phyloP scores from a whole-genome alignment of 2,888 invertebrate species.

The Tricholauxania praeusta region DNA sequence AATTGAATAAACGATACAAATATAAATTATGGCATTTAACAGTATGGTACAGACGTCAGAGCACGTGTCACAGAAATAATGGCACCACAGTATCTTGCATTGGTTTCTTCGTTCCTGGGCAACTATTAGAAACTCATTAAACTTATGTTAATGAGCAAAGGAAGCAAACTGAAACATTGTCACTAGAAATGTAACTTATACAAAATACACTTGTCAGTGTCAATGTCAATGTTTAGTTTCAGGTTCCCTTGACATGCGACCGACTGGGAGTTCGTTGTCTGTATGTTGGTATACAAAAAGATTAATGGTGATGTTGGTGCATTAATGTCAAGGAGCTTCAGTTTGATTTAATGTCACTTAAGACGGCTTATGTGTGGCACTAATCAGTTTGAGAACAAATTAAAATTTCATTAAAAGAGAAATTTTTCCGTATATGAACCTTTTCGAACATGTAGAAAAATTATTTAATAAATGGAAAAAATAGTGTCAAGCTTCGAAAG shows the following conservation, averaged over 20 bases:
- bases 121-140: constrained; percentile 65
- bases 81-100: not conserved
- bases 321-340: constrained; percentile 47
- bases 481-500: not conserved
- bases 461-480: no score
- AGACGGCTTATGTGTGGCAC: constrained; percentile 43
- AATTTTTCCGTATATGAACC: no score
- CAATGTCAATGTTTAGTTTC: constrained; percentile 44
- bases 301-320: constrained; percentile 51
- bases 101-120: constrained; percentile 38
- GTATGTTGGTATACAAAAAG: constrained; percentile 32
- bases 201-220: constrained; percentile 59
- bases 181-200: constrained; percentile 16
- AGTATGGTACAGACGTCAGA: constrained; percentile 32
- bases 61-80: constrained; percentile 55
- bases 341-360: constrained; percentile 16
- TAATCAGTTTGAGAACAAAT: constrained; percentile 47
- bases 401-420: constrained; percentile 50
- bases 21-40: no score
- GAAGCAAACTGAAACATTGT: constrained; percentile 10
- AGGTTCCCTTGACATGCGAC: constrained; percentile 18
- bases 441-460: no score
- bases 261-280: constrained; percentile 20
- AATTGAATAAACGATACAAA: no score
- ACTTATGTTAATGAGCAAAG: constrained; percentile 59